These are phyloP conservation scores for Poecilia picta DNA, from an alignment of 2,797 vertebrate genomes.

Conservation along the genomic window DNA sequence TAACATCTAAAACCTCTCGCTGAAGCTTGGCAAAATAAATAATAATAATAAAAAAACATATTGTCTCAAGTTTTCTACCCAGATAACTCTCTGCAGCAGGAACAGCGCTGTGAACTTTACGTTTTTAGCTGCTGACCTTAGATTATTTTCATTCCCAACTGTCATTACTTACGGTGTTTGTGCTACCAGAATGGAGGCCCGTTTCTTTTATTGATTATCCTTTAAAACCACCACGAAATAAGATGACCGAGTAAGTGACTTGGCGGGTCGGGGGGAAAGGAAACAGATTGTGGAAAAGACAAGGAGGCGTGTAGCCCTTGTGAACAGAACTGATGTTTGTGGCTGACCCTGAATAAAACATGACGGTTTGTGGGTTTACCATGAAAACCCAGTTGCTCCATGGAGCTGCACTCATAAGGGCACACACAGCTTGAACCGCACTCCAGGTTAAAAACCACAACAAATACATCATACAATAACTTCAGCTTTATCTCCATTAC, in stretches of 20 bases:
- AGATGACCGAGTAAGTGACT: conserved; percentile 12
- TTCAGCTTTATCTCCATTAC: conserved; percentile 1
- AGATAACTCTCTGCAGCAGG: conserved; percentile 20
- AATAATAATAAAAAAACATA: neutral
- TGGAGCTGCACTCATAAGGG: neutral
- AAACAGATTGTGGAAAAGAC: conserved; percentile 16
- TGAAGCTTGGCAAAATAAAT: neutral
- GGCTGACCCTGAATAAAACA: conserved; percentile 47
- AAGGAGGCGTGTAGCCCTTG: conserved; percentile 23
- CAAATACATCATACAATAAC: neutral
- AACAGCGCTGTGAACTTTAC: neutral
- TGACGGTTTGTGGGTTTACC: conserved; percentile 36
- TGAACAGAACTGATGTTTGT: conserved; percentile 15
- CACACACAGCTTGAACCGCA: conserved; percentile 8
- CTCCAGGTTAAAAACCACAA: conserved; percentile 13
- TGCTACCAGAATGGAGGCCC: conserved; percentile 3
- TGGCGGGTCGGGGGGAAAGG: neutral
- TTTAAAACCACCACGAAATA: conserved; percentile 1
- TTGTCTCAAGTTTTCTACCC: neutral
- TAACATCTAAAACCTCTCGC: conserved; percentile 17
- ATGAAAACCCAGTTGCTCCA: conserved; percentile 14
- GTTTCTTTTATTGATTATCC: conserved; percentile 14
- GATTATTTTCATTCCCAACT: neutral
- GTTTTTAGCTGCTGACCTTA: conserved; percentile 8
- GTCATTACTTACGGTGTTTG: conserved; percentile 17